A percentile compares a stretch with the other conserved stretches of the same genome.
Evolutionary conservation across 1,140 invertebrate genomes (phyloP).

Genomic region (Bactericera cockerelli): DNA sequence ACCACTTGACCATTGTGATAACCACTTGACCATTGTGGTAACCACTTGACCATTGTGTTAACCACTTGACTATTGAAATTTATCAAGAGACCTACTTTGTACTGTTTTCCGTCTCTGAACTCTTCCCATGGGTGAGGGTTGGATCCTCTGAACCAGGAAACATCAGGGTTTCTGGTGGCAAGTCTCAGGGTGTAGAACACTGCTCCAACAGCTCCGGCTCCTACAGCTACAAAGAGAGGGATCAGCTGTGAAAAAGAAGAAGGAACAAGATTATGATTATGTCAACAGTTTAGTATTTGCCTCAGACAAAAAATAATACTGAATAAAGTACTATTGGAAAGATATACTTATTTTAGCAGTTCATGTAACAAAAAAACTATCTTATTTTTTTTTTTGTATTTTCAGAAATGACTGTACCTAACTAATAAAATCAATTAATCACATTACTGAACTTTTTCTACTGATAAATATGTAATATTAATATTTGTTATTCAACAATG

Average conservation of each 20-base stretch:
- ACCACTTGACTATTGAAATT: too few species aligned
- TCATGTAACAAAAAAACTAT: not conserved
- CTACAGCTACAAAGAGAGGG: conserved; percentile 55
- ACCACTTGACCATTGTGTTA: too few species aligned
- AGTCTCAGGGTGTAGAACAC: conserved; percentile 44
- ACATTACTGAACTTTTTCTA: too few species aligned
- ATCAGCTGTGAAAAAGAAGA: conserved; percentile 42
- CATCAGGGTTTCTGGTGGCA: conserved; percentile 56
- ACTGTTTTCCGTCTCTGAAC: conserved; percentile 52
- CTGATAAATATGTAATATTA: too few species aligned
- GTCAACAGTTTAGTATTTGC: too few species aligned
- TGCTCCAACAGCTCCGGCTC: conserved; percentile 40
- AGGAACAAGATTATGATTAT: not conserved
- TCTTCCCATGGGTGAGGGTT: conserved; percentile 66
- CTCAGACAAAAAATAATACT: not conserved
- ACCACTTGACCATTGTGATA: too few species aligned
- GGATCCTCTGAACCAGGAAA: conserved; percentile 49
- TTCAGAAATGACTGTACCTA: not conserved
- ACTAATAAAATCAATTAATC: not conserved
- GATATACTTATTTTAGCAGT: not conserved
- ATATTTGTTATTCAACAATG: too few species aligned
- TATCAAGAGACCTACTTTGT: conserved; percentile 65
- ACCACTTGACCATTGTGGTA: too few species aligned
- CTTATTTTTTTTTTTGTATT: not conserved
- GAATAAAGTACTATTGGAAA: not conserved